Evolutionary conservation across 1,140 invertebrate species (phyloP), one percentile per base, ranked within the genome.

Genomic region (Pseudomyrmex sp.): DNA sequence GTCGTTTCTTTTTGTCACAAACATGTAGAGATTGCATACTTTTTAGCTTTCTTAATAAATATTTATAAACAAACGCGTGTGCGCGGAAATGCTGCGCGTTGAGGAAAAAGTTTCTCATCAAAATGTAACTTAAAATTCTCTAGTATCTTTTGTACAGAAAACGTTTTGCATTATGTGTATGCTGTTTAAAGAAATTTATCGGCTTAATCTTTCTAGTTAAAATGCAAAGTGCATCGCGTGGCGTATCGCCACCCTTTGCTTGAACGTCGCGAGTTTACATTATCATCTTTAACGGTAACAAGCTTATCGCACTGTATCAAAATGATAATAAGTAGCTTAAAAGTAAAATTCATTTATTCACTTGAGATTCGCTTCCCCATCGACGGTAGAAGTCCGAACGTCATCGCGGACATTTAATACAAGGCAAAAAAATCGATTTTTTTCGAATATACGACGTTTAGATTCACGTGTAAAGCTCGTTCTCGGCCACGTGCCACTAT

Each of bases 31-130:
- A 52, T 15, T 69, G 7, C 5, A 54, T 18, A 23, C 10, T 18
- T 72, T 72, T 72, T 58, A 44, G 44, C 26, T 72, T 72, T 72
- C 10, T 72, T 54, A 18, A 18, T 35, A 54, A 5, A n/a, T 15
- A 70, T 70, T 35, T 65, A 35, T 18, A 44, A 65, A 18, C 26
- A 35, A 56, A 54, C 0, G 20, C 26, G 26, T 26, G 26, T 3
- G 26, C 26, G 26, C 50, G 10, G 4, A 35, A 35, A 35, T 35
- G 35, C 5, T 35, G 35, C 35, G 35, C 35, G 35, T 35, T 12
- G 18, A 12, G 2, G 2, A 4, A 54, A 5, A 70, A 70, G 35
- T 56, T 13, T 70, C 23, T 26, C 46, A n/a, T 35, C 3, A 52
- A 4, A 5, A 35, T 7, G 35, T 35, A 7, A 35, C 7, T 35